Conservation (phyloP, 2,113 vertebrate species). For the Passer domesticus region DNA sequence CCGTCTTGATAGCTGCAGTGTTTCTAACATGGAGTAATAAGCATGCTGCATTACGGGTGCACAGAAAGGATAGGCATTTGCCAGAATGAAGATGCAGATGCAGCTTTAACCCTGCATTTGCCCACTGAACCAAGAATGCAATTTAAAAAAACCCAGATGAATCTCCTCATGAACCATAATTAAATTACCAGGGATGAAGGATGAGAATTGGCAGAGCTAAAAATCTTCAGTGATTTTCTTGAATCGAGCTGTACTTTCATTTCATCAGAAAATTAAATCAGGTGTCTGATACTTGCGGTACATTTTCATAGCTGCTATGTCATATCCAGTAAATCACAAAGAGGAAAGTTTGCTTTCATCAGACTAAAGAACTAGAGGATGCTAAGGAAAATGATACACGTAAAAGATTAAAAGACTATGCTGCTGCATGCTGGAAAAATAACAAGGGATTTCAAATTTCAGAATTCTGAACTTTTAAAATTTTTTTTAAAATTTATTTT, state of each 20-base stretch:
- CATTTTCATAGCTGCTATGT: neutral
- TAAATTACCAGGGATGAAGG: neutral
- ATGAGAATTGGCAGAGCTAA: neutral
- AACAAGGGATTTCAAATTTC: neutral
- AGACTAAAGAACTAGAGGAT: neutral
- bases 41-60: neutral
- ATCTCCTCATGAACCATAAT: neutral
- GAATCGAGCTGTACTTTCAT: neutral
- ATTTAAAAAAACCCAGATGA: neutral
- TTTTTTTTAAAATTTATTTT: neutral
- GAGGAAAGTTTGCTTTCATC: neutral
- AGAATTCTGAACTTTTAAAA: neutral
- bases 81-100: neutral
- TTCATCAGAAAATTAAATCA: neutral
- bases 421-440: neutral
- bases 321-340: neutral
- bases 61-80: neutral
- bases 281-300: neutral
- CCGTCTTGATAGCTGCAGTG: neutral
- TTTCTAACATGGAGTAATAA: conserved; percentile 26
- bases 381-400: neutral
- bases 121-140: neutral
- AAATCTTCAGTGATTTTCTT: neutral
- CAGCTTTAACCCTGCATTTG: neutral
- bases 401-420: neutral